These are phyloP conservation scores for Gymnorhina tibicen DNA, from an alignment of 2,113 vertebrate species.

Conservation along the genomic window DNA sequence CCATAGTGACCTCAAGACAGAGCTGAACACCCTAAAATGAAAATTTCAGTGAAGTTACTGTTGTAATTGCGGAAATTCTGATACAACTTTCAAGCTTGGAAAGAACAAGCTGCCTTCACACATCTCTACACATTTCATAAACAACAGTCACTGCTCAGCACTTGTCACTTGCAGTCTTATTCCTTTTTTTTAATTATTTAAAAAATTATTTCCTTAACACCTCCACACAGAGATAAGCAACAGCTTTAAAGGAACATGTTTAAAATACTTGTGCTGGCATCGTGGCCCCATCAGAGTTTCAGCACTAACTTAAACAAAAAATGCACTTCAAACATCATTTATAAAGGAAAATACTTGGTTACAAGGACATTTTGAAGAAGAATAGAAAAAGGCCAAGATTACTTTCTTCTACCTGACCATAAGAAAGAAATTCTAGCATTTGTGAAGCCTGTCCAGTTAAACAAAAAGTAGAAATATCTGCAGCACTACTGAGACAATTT, in stretches of 20 bases:
- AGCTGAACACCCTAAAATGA: neutral
- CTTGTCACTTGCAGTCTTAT: neutral
- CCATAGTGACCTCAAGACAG: neutral
- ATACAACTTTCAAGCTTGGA: neutral
- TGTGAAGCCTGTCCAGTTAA: neutral
- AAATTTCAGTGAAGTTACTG: neutral
- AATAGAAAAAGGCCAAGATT: neutral
- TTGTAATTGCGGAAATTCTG: neutral
- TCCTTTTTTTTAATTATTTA: neutral
- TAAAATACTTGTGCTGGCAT: neutral
- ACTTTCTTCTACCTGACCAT: neutral
- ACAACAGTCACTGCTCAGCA: neutral
- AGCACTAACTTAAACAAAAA: neutral
- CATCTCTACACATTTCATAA: neutral
- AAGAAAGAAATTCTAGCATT: neutral
- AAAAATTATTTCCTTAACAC: neutral
- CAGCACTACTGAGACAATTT: neutral
- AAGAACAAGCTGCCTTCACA: neutral
- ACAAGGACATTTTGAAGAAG: neutral
- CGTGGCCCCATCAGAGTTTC: neutral
- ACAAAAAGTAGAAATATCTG: neutral
- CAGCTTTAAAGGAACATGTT: neutral
- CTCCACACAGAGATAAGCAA: neutral
- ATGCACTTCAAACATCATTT: neutral
- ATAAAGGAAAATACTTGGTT: neutral